Evolutionary conservation across 2,888 invertebrate genomes (phyloP).

Genomic region (Eupithecia vulgata): DNA sequence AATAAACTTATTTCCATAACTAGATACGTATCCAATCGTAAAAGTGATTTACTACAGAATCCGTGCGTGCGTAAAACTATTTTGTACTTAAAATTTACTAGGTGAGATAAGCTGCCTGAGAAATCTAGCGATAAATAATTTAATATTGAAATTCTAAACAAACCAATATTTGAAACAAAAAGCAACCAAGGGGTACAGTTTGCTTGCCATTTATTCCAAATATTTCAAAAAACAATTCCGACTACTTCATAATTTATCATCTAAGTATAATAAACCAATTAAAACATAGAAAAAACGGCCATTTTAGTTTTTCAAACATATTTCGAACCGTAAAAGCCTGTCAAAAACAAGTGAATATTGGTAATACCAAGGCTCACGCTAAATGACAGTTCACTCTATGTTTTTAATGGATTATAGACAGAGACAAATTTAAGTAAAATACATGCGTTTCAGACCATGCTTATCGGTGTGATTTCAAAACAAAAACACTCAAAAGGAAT

Average conservation of each 20-base stretch:
- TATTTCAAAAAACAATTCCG: neutral
- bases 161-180: neutral
- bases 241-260: neutral
- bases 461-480: neutral
- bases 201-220: conserved; percentile 7
- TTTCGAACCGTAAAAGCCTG: neutral
- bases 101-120: neutral
- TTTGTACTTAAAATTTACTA: neutral
- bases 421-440: neutral
- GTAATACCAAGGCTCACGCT: neutral
- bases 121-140: neutral
- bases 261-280: neutral
- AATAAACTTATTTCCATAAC: neutral
- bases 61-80: neutral
- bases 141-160: neutral
- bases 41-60: neutral
- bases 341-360: neutral
- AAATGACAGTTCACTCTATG: neutral
- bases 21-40: neutral
- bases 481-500: neutral
- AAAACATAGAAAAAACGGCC: neutral
- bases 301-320: neutral
- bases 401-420: neutral
- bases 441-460: neutral
- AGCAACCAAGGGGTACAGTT: conserved; percentile 3